phyloP scores from a whole-genome alignment of 2,888 invertebrate genomes.

The Conus canariensis region DNA sequence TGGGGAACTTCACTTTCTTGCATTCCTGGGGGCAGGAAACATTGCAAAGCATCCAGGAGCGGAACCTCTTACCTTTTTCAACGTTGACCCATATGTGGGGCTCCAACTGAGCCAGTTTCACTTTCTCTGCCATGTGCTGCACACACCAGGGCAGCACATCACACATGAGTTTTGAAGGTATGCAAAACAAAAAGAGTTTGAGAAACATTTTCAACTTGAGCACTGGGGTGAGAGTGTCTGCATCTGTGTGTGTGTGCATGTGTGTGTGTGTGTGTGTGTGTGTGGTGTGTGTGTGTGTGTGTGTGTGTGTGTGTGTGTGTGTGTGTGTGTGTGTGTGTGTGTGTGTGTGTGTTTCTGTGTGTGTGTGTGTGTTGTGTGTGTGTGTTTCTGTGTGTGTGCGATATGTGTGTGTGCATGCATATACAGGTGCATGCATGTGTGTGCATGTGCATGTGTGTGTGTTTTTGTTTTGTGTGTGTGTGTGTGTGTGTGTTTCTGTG shows the following conservation, averaged over 20 bases:
- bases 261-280: background rate
- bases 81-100: slow-evolving; percentile 39
- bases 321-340: background rate
- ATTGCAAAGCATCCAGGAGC: no score
- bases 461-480: background rate
- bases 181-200: background rate
- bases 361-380: background rate
- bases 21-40: no score
- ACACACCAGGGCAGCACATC: background rate
- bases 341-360: background rate
- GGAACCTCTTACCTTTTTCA: slow-evolving; percentile 43
- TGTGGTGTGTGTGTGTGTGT: background rate
- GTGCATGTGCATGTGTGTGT: no score
- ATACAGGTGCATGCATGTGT: no score
- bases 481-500: background rate
- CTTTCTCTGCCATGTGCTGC: slow-evolving; percentile 47
- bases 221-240: no score
- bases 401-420: background rate
- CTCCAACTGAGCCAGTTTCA: slow-evolving; percentile 49
- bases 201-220: background rate
- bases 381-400: background rate
- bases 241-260: background rate
- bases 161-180: no score
- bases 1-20: no score
- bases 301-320: background rate